A percentile compares a stretch with the other conserved stretches of the same genome.
phyloP scores from a whole-genome alignment of 2,113 vertebrate genomes.

The Rutilus rutilus region DNA sequence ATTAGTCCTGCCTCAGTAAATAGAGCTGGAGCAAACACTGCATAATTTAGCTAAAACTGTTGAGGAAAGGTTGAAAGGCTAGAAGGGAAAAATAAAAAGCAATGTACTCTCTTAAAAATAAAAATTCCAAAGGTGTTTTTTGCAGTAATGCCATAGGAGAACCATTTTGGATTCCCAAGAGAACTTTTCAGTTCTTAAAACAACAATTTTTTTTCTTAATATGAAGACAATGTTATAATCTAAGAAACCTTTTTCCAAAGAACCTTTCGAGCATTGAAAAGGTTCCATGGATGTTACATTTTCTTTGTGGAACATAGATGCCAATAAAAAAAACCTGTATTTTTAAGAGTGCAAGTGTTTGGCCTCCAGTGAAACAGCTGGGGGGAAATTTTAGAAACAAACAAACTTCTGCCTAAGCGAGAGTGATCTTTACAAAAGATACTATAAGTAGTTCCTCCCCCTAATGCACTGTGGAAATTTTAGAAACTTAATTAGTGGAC shows the following conservation, averaged over 20 bases:
- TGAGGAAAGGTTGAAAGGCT: background rate
- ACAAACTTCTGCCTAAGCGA: background rate
- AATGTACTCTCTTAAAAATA: background rate
- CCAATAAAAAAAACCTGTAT: too few relatives aligned
- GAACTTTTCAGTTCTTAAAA: too few relatives aligned
- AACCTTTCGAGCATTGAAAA: too few relatives aligned
- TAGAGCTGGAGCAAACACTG: background rate
- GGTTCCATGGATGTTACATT: too few relatives aligned
- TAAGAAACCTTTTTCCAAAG: too few relatives aligned
- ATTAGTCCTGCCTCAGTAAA: background rate
- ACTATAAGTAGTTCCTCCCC: background rate
- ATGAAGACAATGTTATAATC: too few relatives aligned
- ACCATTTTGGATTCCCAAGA: too few relatives aligned
- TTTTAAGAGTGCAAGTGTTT: background rate
- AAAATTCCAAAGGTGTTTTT: too few relatives aligned
- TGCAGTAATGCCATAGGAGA: too few relatives aligned
- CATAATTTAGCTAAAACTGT: background rate
- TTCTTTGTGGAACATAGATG: too few relatives aligned
- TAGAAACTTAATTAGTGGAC: constrained; percentile 33
- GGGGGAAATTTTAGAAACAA: background rate
- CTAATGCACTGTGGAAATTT: background rate
- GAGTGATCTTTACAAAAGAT: background rate
- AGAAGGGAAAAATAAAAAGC: background rate
- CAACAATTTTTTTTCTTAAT: too few relatives aligned
- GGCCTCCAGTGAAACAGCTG: background rate